Evolutionary conservation across 2,888 invertebrate genomes (phyloP).

Genomic region (Agonum fuliginosum): DNA sequence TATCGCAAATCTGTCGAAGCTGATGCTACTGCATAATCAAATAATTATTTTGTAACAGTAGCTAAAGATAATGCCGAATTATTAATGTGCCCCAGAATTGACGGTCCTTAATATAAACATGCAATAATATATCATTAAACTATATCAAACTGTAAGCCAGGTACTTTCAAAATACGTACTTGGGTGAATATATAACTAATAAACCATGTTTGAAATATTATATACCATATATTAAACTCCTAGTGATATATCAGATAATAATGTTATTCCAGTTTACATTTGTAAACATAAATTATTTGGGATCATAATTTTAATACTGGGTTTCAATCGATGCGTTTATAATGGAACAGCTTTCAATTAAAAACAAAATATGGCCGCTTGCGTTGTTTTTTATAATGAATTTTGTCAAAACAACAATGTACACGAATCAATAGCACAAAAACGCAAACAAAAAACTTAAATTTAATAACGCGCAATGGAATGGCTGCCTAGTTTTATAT

Average conservation of each 20-base stretch:
- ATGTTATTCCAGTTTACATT: constrained; percentile 58
- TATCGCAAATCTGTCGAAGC: no score
- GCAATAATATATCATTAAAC: constrained; percentile 23
- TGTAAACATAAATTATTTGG: constrained; percentile 55
- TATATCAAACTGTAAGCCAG: constrained; percentile 41
- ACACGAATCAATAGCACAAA: background rate
- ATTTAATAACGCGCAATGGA: background rate
- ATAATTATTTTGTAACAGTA: background rate
- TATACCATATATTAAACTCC: constrained; percentile 51
- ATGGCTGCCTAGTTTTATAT: background rate
- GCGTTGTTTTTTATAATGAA: constrained; percentile 18
- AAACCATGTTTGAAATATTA: constrained; percentile 57
- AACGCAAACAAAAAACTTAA: background rate
- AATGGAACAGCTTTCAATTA: constrained; percentile 41
- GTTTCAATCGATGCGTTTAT: constrained; percentile 43
- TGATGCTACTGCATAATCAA: background rate
- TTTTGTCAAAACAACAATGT: constrained; percentile 16
- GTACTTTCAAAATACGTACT: constrained; percentile 38
- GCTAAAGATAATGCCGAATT: background rate
- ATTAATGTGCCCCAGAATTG: constrained; percentile 27
- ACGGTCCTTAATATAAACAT: constrained; percentile 3
- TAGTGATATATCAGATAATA: constrained; percentile 56
- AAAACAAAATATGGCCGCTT: constrained; percentile 32
- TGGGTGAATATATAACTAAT: constrained; percentile 46
- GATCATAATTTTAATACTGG: constrained; percentile 51